Evolutionary conservation across 2,797 vertebrate genomes (phyloP), one percentile per base, ranked within the genome.

Genomic region (Okamejei kenojei): DNA sequence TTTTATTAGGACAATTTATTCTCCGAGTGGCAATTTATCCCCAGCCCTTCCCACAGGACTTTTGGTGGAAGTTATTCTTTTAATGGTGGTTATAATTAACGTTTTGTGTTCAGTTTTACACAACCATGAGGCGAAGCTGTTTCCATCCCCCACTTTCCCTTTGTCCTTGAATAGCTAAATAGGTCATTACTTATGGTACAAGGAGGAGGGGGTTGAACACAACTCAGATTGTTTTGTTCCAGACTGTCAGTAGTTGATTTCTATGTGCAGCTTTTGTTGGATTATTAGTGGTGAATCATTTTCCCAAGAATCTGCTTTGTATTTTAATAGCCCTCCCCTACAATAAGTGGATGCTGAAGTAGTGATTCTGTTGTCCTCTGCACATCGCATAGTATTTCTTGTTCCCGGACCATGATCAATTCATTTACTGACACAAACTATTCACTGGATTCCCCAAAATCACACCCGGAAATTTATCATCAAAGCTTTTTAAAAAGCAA

Each of bases 81-180:
- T 71, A 38, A 91, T 74, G 71, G 68, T 11, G 13, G 26, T 29
- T 38, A 91, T 2, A 35, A 19, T 68, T 32, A 90, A 0, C 35
- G 35, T 38, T 54, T 9, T 13, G 5, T 45, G 38, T 54, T 45
- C 65, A 91, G 32, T 73, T 90, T 90, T 13, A 73, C 8, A 38
- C n/a, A 45, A 73, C 35, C 65, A 38, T 29, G 90, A 19, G 13
- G 38, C 38, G 7, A 32, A 23, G 19, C 21, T 35, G 9, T 73
- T 91, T 91, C 68, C 90, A 91, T 45, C 35, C 90, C 65, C 32
- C 90, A 17, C 90, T 11, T 91, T 9, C 23, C 29, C 38, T 91
- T 45, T 73, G 68, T 74, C 90, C 38, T 91, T 74, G 65, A 91
- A 90, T 90, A 13, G 65, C 35, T 74, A 73, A 91, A 45, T 73